Percentiles rank a stretch among this genome's conserved stretches.
phyloP scores from a whole-genome alignment of 2,113 vertebrate species.

The Pteruthius melanotis region DNA sequence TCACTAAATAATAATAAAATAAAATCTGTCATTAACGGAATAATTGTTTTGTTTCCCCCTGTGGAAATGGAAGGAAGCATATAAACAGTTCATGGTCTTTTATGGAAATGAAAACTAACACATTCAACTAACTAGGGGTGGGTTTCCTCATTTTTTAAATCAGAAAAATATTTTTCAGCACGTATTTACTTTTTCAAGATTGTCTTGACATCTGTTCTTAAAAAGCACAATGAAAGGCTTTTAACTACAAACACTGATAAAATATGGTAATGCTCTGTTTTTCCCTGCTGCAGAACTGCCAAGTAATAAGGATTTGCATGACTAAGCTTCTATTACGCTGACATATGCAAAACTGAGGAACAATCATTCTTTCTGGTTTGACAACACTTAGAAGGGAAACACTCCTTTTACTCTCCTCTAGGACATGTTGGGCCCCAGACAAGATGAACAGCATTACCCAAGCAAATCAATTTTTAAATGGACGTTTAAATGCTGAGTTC shows the following conservation, averaged over 20 bases:
- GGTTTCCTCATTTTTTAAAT: constrained; percentile 15
- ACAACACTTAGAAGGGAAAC: constrained; percentile 62
- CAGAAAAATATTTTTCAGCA: constrained; percentile 54
- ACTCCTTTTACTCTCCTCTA: constrained; percentile 16
- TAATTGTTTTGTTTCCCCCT: neutral
- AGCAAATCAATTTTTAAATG: constrained; percentile 35
- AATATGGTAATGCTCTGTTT: constrained; percentile 47
- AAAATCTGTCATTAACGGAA: neutral
- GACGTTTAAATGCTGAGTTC: constrained; percentile 20
- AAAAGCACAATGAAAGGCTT: constrained; percentile 65
- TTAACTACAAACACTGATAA: constrained; percentile 65
- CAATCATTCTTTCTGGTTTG: constrained; percentile 43
- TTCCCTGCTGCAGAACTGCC: constrained; percentile 49
- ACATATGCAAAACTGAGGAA: constrained; percentile 61
- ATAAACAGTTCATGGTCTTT: constrained; percentile 32
- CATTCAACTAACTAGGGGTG: constrained; percentile 18
- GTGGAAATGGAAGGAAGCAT: neutral
- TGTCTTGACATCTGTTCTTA: constrained; percentile 66
- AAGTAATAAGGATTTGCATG: constrained; percentile 75
- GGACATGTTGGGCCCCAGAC: constrained; percentile 6
- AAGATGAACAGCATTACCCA: neutral
- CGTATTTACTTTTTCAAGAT: constrained; percentile 50
- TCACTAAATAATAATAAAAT: constrained; percentile 8
- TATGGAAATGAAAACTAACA: constrained; percentile 45
- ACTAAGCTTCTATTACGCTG: constrained; percentile 69